Base-by-base conservation (phyloP, 2,888 invertebrate genomes). In the Aspidiotus destructor region DNA sequence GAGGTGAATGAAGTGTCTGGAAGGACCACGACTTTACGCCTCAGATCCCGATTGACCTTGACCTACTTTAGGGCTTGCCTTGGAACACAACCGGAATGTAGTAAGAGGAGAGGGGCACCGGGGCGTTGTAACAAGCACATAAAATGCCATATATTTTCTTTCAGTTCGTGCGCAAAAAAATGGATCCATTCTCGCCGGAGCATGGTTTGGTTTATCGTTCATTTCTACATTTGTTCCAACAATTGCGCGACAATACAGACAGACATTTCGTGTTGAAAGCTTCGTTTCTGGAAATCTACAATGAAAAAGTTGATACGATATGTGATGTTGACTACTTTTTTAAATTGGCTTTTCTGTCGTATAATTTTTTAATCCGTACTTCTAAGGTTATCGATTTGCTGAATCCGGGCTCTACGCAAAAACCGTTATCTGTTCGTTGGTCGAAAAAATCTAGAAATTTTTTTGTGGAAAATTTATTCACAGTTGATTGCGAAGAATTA, bases 391-490 rank as follows among this genome's bases (percentile, higher is more conserved):
- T 94, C 77, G 96, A 96, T 80, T 83, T 96, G 68, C 80, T 96
- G 60, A 96, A 96, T 79, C 90, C 93, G 0, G 90, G 90, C 41
- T 85, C 83, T 55, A 84, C 86, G 0, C 82, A 89, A 62, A 88
- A 89, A 77, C 88, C 93, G 0, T 80, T 95, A 58, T 88, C 90
- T 68, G 93, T 96, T 11, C 82, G 96, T 62, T 96, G 96, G 95
- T 91, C 92, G 57, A 94, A 95, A 77, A 94, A 94, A 76, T 87
- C 88, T 61, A 81, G 91, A 13, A 89, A 94, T 5, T 96, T 96
- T 78, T 95, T 94, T 77, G 95, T 96, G 7, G 96, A 96, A 78
- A 96, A 96, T 78, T 82, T 92, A n/a, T 96, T 96, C 77, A 91
- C 89, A 0, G 92, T 95, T 0, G 93, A 95, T 76, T 96, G 96